phyloP scores from a whole-genome alignment of 2,113 vertebrate genomes.

The Grammomys surdaster region DNA sequence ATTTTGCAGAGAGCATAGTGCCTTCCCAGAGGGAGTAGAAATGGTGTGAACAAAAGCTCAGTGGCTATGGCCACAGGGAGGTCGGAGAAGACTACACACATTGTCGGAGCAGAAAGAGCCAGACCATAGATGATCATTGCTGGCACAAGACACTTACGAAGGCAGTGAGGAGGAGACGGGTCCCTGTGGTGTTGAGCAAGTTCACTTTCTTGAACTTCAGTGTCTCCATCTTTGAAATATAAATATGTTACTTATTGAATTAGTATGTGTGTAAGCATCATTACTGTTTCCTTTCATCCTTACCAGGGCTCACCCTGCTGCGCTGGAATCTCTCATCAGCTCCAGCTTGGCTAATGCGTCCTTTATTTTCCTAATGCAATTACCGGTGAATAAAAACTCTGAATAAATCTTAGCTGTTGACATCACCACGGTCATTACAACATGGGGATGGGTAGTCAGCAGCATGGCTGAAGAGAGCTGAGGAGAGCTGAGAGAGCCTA shows the following conservation, averaged over 20 bases:
- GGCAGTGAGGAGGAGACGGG: background rate
- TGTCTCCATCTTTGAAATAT: background rate
- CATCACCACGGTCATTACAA: background rate
- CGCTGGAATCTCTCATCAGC: background rate
- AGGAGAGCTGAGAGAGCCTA: background rate
- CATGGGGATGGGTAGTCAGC: background rate
- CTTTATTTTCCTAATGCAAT: background rate
- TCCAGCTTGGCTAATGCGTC: background rate
- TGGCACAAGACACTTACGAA: background rate
- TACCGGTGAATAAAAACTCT: conserved; percentile 28
- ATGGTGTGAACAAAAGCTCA: background rate
- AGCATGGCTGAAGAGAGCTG: background rate
- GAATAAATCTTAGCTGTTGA: background rate
- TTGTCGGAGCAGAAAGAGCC: conserved; percentile 29
- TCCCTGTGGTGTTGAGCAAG: background rate
- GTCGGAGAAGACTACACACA: background rate
- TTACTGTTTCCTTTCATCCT: background rate
- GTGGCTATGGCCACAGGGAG: background rate
- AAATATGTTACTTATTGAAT: background rate
- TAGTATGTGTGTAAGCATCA: background rate
- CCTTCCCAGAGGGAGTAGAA: background rate
- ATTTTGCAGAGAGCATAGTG: background rate
- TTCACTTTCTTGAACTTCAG: background rate
- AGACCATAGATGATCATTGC: background rate
- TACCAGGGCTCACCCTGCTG: background rate